These are phyloP conservation scores for Noctua janthe DNA, from an alignment of 2,888 invertebrate genomes.

Conservation along the genomic window DNA sequence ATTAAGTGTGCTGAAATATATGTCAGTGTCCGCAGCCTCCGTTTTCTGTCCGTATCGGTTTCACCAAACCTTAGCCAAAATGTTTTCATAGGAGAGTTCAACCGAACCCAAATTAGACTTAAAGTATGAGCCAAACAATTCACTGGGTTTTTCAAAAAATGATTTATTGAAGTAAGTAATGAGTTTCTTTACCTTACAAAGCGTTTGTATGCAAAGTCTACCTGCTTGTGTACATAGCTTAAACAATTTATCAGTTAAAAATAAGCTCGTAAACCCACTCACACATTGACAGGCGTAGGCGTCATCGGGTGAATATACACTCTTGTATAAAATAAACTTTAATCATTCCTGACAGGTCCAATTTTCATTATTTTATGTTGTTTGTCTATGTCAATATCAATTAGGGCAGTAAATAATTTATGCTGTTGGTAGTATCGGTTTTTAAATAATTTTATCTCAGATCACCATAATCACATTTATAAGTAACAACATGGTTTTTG, in stretches of 20 bases:
- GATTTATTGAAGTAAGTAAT: too few species aligned
- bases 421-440: slow-evolving; percentile 9
- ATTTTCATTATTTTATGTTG: slow-evolving; percentile 45
- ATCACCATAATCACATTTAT: background rate
- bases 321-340: slow-evolving; percentile 30
- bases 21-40: background rate
- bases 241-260: slow-evolving; percentile 17
- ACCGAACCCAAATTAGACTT: too few species aligned
- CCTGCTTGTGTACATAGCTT: background rate
- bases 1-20: background rate
- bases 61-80: background rate
- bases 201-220: background rate
- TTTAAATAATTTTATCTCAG: slow-evolving; percentile 12
- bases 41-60: background rate
- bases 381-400: slow-evolving; percentile 52
- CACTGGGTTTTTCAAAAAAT: too few species aligned
- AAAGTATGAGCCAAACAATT: too few species aligned
- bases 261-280: slow-evolving; percentile 20
- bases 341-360: slow-evolving; percentile 44
- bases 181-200: background rate
- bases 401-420: slow-evolving; percentile 32
- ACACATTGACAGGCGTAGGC: slow-evolving; percentile 37
- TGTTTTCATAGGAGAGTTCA: too few species aligned
- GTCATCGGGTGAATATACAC: slow-evolving; percentile 12
- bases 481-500: background rate